Evolutionary conservation across 1,140 invertebrate species (phyloP).

Genomic region (Platorchestia sp.): DNA sequence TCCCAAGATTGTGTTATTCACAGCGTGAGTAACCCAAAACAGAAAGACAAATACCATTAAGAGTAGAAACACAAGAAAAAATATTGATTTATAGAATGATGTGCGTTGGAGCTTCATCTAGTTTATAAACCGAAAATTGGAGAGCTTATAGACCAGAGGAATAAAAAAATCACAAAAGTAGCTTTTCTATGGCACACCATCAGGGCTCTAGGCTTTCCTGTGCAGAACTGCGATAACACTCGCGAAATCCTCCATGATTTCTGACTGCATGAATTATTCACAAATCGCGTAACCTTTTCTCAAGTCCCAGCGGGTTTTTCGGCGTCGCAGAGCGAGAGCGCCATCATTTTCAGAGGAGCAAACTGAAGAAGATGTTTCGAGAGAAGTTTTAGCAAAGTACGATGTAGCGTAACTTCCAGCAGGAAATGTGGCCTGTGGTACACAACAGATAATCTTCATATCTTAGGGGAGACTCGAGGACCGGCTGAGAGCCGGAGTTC

Average conservation of each 20-base stretch:
- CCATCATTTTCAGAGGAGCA: constrained; percentile 13
- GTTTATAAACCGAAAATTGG: not conserved
- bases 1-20: too few species aligned
- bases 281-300: constrained; percentile 11
- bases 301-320: not conserved
- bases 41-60: too few species aligned
- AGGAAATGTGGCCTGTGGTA: constrained; percentile 32
- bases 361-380: constrained; percentile 32
- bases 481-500: not conserved
- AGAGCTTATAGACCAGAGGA: not conserved
- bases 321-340: constrained; percentile 1
- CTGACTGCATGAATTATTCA: constrained; percentile 36
- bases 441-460: constrained; percentile 46
- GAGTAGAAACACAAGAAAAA: too few species aligned
- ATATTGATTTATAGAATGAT: too few species aligned
- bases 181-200: not conserved
- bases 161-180: not conserved
- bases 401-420: not conserved
- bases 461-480: not conserved
- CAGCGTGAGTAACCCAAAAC: too few species aligned
- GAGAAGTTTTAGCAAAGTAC: constrained; percentile 19
- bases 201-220: not conserved
- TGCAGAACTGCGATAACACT: not conserved
- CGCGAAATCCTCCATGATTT: not conserved
- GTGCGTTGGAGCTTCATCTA: too few species aligned